phyloP scores from a whole-genome alignment of 2,113 vertebrate genomes.

The Nothoprocta pentlandii region DNA sequence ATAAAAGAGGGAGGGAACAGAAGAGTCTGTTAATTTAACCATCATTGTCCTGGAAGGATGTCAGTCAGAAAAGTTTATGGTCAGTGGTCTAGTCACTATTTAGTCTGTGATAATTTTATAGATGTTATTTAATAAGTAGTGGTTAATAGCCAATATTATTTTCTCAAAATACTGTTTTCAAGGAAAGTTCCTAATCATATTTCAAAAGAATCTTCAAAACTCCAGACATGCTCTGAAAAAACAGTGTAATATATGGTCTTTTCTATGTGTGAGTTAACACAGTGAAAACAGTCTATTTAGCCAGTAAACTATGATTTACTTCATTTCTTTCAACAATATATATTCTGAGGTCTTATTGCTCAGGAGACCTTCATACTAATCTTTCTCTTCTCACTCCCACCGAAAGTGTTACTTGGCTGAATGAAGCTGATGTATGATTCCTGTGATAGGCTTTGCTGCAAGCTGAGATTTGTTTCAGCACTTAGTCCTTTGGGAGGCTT shows the following conservation, averaged over 20 bases:
- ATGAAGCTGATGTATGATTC: neutral
- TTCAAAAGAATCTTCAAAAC: neutral
- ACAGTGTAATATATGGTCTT: neutral
- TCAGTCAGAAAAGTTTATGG: neutral
- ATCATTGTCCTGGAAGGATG: neutral
- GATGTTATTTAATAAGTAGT: neutral
- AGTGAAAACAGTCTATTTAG: neutral
- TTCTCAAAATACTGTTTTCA: neutral
- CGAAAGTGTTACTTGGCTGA: neutral
- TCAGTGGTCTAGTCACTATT: neutral
- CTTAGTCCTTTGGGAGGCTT: rapidly evolving
- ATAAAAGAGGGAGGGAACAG: neutral
- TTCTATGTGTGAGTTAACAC: neutral
- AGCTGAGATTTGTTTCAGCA: neutral
- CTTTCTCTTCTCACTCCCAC: neutral
- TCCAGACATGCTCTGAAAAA: neutral
- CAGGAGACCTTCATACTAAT: rapidly evolving
- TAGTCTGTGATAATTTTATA: neutral
- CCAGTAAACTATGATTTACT: neutral
- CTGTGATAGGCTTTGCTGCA: neutral
- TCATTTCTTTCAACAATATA: neutral
- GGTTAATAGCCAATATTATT: neutral
- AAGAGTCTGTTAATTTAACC: neutral
- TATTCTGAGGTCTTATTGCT: neutral
- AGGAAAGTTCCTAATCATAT: neutral